These are phyloP conservation scores for Phyllotreta cruciferae DNA, from an alignment of 2,888 invertebrate genomes.

Conservation along the genomic window DNA sequence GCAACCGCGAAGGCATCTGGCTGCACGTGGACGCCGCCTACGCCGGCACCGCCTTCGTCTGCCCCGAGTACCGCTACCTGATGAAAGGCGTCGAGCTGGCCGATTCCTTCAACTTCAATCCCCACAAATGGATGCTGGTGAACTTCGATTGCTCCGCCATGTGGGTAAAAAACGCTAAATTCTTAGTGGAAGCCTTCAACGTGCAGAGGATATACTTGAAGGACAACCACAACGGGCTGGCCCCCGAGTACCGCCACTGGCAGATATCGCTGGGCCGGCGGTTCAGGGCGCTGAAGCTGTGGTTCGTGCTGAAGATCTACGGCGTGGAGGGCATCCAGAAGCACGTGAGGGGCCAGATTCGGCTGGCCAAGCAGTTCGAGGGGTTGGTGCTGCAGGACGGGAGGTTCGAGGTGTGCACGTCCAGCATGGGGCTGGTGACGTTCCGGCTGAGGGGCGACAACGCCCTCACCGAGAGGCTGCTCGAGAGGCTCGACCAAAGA, in stretches of 20 bases:
- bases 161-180: constrained; percentile 85
- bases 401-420: constrained; percentile 76
- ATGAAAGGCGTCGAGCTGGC: constrained; percentile 76
- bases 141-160: constrained; percentile 96
- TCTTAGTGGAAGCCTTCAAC: constrained; percentile 86
- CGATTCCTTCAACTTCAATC: constrained; percentile 93
- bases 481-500: constrained; percentile 75
- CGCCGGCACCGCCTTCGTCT: constrained; percentile 89
- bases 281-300: constrained; percentile 89
- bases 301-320: constrained; percentile 87
- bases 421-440: constrained; percentile 75
- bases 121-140: constrained; percentile 95
- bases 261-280: constrained; percentile 88
- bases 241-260: constrained; percentile 80
- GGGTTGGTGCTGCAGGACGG: constrained; percentile 73
- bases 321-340: constrained; percentile 82
- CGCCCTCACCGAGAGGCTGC: constrained; percentile 70
- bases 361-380: constrained; percentile 82
- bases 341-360: constrained; percentile 77
- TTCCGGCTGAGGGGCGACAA: constrained; percentile 84
- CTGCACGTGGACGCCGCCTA: constrained; percentile 97
- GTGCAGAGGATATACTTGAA: constrained; percentile 93
- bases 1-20: constrained; percentile 80
- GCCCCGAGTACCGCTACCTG: constrained; percentile 81
- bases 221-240: constrained; percentile 71